phyloP scores from a whole-genome alignment of 2,888 invertebrate genomes.

The Mystacides longicornis region DNA sequence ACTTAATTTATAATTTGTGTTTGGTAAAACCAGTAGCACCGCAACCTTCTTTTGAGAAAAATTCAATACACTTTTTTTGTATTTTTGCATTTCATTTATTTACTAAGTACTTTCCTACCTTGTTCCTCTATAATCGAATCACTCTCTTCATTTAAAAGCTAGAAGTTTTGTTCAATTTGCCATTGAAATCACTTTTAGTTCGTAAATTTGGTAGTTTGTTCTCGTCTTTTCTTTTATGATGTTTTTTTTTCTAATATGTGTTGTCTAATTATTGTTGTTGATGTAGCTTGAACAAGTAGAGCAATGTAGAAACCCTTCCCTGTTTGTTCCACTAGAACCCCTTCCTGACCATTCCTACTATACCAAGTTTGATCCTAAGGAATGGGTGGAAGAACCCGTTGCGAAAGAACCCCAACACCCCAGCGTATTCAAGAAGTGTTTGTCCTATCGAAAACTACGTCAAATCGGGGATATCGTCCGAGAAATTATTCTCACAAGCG shows the following conservation, averaged over 20 bases:
- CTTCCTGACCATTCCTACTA: constrained; percentile 17
- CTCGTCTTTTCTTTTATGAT: not conserved
- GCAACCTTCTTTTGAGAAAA: too few species aligned
- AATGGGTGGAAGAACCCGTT: not conserved
- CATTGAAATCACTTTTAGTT: too few species aligned
- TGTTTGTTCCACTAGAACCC: constrained; percentile 24
- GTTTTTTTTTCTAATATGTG: constrained; percentile 11
- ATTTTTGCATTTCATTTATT: too few species aligned
- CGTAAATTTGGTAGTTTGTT: too few species aligned
- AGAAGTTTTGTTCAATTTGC: too few species aligned
- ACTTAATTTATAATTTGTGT: too few species aligned
- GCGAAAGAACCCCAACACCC: constrained; percentile 9
- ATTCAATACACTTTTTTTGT: too few species aligned
- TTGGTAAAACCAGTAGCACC: too few species aligned
- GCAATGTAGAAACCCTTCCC: constrained; percentile 20
- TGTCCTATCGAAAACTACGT: constrained; percentile 22
- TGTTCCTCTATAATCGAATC: too few species aligned
- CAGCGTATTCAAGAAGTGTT: constrained; percentile 19
- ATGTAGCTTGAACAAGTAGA: constrained; percentile 23
- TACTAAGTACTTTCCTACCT: too few species aligned
- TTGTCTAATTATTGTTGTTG: constrained; percentile 19
- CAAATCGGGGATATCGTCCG: constrained; percentile 31
- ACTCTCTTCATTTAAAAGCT: too few species aligned
- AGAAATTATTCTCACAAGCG: constrained; percentile 35
- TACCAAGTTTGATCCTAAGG: constrained; percentile 7